Base-by-base conservation (phyloP, 2,888 invertebrate species). In the Chaetogeoica ovagalla region DNA sequence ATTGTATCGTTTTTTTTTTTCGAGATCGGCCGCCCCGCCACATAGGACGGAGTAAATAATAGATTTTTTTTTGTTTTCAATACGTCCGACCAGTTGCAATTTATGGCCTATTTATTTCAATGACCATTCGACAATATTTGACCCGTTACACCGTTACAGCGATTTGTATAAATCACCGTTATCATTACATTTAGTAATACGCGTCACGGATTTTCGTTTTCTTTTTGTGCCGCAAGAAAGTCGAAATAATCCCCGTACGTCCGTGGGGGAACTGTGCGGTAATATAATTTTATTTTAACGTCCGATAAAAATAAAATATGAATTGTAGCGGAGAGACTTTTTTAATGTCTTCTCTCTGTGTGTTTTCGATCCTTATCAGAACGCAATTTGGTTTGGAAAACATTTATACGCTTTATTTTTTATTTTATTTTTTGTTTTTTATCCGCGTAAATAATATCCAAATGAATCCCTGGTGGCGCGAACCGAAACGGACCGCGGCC, bases 71-170 rank as follows among this genome's bases (percentile, higher is more conserved):
- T 9, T 43, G 0, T 43, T 43, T 55, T 23, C n/a, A 30, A 52
- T 62, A 62, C 19, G 19, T 48, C 48, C 48, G 8, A 23, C 62
- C 30, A 1, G 15, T 73, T 62, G 23, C 43, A 43, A 4, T 30
- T 30, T 73, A 72, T 48, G 48, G 72, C 60, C 60, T 72, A 73
- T 73, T 73, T 73, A 73, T 73, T 62, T 73, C 60, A 62, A 73
- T 73, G 72, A 62, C 48, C 30, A n/a, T 73, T 62, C 62, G n/a
- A 23, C 60, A 48, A 48, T 39, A 48, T 62, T 43, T 23, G 30
- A 59, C 72, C 23, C 48, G 30, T 72, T 73, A 62, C 48, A 62
- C 62, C 6, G 43, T 7, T 30, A 4, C 30, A 48, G 48, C 62
- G 60, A 72, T 72, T 72, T 72, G 72, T 48, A 73, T 52, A 52